Base-by-base conservation (phyloP, 2,113 vertebrate species). In the Pycnonotus jocosus region DNA sequence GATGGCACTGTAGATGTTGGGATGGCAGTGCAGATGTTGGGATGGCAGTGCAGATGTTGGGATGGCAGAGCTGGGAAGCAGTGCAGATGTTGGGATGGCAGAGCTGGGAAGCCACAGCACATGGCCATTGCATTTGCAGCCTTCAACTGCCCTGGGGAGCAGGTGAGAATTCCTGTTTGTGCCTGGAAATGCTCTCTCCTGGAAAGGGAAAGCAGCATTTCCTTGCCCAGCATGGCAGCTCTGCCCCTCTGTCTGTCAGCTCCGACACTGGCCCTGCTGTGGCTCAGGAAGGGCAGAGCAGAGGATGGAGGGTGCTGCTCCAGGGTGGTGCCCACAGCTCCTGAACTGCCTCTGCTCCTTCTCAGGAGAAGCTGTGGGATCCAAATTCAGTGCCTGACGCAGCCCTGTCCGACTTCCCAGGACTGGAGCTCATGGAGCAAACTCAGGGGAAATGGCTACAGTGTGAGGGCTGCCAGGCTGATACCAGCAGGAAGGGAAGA, bases 381-480 rank as follows among this genome's bases (percentile, higher is more conserved):
- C 22, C 16, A 9, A 50, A 40, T 20, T 40, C 73, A 40, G 28
- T 4, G 28, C 21, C 47, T 51, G 47, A 33, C 10, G 47, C 13
- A 25, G 37, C 37, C 45, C 74, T 7, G 13, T 16, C 57, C 2
- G 0, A 27, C 45, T 27, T 33, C 57, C 30, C 1, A 1, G 30
- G 35, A 16, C 2, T 27, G 28, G 30, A 76, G n/a, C 56, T 13
- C n/a, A 17, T 1, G 5, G 44, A 38, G 28, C 45, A 33, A 20
- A 61, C 1, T 1, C 7, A 42, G 58, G 30, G 47, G 37, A 13
- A 53, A 78, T 42, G 0, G 4, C 48, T 79, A 31, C 72, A 51
- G 42, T 33, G 9, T 42, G 20, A 66, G 42, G 31, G 45, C 8
- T 65, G 70, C 60, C 64, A 76, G 53, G 72, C 60, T 70, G 68